Base-by-base conservation (phyloP, 2,797 vertebrate genomes). In the Gastrophryne carolinensis region DNA sequence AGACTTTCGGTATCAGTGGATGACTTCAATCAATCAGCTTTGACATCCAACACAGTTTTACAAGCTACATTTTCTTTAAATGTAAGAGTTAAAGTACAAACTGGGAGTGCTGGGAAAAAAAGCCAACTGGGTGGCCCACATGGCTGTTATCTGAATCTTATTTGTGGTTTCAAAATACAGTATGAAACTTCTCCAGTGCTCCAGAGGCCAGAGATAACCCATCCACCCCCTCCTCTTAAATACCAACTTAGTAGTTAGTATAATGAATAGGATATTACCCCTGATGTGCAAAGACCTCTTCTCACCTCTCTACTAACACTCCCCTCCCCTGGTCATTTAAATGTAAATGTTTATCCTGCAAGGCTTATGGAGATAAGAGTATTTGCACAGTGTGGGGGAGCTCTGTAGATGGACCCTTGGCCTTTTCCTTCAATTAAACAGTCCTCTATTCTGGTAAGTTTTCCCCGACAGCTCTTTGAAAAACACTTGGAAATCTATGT, bases 331-430 rank as follows among this genome's bases (percentile, higher is more conserved):
- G 30, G 21, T 67, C 30, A 71, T 71, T 71, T 50, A 50, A 71
- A 77, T 77, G 75, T 77, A 77, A 77, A 77, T 72, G 60, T 71
- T 77, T 77, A 64, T 70, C 58, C 66, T 76, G 49, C 49, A 8
- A 2, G 15, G 66, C 44, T 56, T 63, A 63, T 77, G 30, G 41
- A 77, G 66, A 70, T 77, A 77, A 70, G 73, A 65, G 64, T 75
- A 49, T 68, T 75, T 75, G 47, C 57, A 34, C 39, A 68, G 26
- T 29, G 52, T n/a, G 52, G 52, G 19, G 44, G 9, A 21, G 41
- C 17, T 23, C 34, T 23, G 13, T 19, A 37, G 50, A 30, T 26
- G 54, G 52, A 69, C 52, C 52, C 66, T 69, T 69, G 66, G 66
- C 34, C 66, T 53, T 13, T 12, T 39, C 3, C 23, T 60, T n/a